phyloP scores from a whole-genome alignment of 2,888 invertebrate genomes.

The Sericinus montela region DNA sequence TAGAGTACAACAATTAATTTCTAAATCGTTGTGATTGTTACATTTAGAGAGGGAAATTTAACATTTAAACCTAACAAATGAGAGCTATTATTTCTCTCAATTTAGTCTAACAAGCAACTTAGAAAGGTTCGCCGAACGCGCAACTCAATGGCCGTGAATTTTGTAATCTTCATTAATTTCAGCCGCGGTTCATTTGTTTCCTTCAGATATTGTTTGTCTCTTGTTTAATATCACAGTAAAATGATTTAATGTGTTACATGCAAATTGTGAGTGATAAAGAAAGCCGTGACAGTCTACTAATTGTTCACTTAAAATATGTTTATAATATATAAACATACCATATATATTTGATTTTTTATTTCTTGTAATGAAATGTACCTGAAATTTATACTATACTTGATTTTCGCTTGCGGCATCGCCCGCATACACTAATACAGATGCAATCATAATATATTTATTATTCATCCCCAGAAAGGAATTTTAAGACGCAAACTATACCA shows the following conservation, averaged over 20 bases:
- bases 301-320: too few species aligned
- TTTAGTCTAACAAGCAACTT: slow-evolving; percentile 75
- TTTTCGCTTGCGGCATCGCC: too few species aligned
- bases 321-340: too few species aligned
- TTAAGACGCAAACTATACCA: too few species aligned
- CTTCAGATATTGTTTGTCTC: slow-evolving; percentile 55
- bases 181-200: slow-evolving; percentile 61
- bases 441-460: too few species aligned
- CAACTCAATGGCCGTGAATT: slow-evolving; percentile 76
- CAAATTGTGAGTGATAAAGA: too few species aligned
- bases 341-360: too few species aligned
- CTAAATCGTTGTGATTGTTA: slow-evolving; percentile 41
- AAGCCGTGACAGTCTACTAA: too few species aligned
- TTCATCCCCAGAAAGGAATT: too few species aligned
- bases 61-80: slow-evolving; percentile 75
- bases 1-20: slow-evolving; percentile 33
- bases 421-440: too few species aligned
- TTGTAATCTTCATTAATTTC: slow-evolving; percentile 78
- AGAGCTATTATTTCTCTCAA: slow-evolving; percentile 77
- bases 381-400: too few species aligned
- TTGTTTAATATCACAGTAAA: slow-evolving; percentile 34
- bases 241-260: slow-evolving; percentile 16
- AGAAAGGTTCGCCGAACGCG: slow-evolving; percentile 72
- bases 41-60: slow-evolving; percentile 47
- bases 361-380: too few species aligned